A percentile compares a stretch with the other conserved stretches of the same genome.
phyloP scores from a whole-genome alignment of 1,140 invertebrate genomes.

The Lepidurus apus region DNA sequence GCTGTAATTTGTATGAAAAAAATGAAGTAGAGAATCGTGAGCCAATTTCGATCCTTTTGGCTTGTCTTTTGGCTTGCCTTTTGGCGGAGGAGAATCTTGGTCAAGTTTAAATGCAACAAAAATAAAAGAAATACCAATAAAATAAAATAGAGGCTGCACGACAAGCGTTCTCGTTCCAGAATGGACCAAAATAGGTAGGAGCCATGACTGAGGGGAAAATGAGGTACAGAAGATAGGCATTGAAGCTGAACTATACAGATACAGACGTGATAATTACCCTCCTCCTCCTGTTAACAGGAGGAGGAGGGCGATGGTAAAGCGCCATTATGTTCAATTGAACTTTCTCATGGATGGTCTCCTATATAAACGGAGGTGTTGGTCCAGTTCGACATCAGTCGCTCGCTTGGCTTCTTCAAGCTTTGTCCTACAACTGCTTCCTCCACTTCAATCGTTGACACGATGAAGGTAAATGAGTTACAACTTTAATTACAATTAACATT shows the following conservation, averaged over 20 bases:
- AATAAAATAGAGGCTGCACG: not conserved
- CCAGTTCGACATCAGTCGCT: not conserved
- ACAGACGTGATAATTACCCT: not conserved
- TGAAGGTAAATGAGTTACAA: not conserved
- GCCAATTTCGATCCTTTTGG: not conserved
- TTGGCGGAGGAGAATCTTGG: not conserved
- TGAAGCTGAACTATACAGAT: not conserved
- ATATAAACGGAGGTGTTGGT: not conserved
- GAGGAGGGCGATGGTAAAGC: not conserved
- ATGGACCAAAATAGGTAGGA: not conserved
- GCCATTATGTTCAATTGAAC: not conserved
- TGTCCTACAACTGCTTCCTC: not conserved
- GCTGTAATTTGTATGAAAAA: not conserved
- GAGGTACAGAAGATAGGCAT: not conserved
- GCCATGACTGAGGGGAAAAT: not conserved
- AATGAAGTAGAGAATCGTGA: not conserved
- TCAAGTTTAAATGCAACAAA: not conserved
- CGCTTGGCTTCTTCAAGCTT: not conserved
- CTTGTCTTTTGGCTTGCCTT: not conserved
- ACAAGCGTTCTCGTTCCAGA: not conserved
- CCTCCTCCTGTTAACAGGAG: not conserved
- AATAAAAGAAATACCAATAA: not conserved
- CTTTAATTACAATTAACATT: not conserved
- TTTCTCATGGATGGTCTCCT: not conserved
- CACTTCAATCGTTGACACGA: not conserved